These are phyloP conservation scores for Cavia aperea DNA, from an alignment of 2,113 vertebrate species.

Conservation along the genomic window DNA sequence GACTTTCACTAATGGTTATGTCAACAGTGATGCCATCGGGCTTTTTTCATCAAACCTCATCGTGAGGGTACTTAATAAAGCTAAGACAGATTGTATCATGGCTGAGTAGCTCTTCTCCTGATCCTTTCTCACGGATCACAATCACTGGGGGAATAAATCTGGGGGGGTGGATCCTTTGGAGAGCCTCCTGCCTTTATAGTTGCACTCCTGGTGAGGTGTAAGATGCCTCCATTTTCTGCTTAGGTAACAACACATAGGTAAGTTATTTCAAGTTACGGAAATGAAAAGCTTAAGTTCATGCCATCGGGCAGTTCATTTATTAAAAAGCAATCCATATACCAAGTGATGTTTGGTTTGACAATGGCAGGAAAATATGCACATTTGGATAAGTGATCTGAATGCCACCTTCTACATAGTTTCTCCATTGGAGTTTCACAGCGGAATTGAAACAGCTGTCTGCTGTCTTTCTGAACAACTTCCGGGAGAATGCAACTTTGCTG, in stretches of 20 bases:
- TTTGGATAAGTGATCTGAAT: conserved; percentile 81
- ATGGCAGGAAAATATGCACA: conserved; percentile 79
- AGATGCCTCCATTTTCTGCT: conserved; percentile 73
- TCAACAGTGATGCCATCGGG: conserved; percentile 74
- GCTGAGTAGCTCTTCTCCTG: conserved; percentile 75
- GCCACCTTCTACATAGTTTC: conserved; percentile 71
- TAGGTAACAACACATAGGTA: conserved; percentile 86
- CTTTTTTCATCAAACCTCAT: conserved; percentile 85
- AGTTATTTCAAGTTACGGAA: conserved; percentile 60
- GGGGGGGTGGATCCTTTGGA: not conserved
- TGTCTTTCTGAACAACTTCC: conserved; percentile 78
- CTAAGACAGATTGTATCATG: conserved; percentile 80
- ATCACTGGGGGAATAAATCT: not conserved
- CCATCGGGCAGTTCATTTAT: conserved; percentile 63
- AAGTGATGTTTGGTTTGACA: conserved; percentile 75
- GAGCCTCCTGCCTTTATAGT: conserved; percentile 80
- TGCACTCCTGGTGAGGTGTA: conserved; percentile 83
- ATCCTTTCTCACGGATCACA: not conserved
- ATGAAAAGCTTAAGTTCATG: conserved; percentile 71
- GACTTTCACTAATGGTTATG: conserved; percentile 71
- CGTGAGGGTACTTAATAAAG: conserved; percentile 73
- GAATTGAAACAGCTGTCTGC: conserved; percentile 73
- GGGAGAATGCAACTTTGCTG: conserved; percentile 84
- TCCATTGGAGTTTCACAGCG: conserved; percentile 60
- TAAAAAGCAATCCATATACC: conserved; percentile 78